Conservation (phyloP, 2,888 invertebrate genomes). For the Harpalus rubripes region DNA sequence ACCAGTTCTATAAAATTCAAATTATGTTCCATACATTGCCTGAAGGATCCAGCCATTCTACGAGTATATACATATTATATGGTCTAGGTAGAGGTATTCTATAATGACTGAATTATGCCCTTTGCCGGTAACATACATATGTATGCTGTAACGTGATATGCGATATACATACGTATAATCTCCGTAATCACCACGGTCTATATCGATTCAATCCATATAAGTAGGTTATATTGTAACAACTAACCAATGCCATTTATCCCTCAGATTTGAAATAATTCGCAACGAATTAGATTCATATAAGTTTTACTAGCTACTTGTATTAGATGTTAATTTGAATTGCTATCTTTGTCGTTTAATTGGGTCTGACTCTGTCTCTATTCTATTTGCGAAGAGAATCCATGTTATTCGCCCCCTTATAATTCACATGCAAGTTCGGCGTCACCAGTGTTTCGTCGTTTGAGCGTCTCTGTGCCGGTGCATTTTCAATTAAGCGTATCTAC, state of each 20-base stretch:
- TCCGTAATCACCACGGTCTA: no score
- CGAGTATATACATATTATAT: no score
- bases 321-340: not conserved
- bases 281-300: not conserved
- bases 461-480: not conserved
- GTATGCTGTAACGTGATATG: no score
- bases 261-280: not conserved
- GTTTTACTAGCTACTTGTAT: not conserved
- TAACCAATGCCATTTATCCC: not conserved
- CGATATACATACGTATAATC: no score
- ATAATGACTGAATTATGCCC: no score
- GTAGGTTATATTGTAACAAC: no score
- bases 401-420: not conserved
- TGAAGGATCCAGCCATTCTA: no score
- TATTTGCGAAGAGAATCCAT: not conserved
- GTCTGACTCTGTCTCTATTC: not conserved
- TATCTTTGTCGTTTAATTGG: not conserved
- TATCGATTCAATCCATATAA: no score
- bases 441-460: not conserved
- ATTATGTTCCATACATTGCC: no score
- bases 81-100: no score
- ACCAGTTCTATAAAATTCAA: no score
- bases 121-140: no score
- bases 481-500: constrained; percentile 54
- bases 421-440: not conserved